phyloP scores from a whole-genome alignment of 2,888 invertebrate genomes.

The Clitarchus hookeri region DNA sequence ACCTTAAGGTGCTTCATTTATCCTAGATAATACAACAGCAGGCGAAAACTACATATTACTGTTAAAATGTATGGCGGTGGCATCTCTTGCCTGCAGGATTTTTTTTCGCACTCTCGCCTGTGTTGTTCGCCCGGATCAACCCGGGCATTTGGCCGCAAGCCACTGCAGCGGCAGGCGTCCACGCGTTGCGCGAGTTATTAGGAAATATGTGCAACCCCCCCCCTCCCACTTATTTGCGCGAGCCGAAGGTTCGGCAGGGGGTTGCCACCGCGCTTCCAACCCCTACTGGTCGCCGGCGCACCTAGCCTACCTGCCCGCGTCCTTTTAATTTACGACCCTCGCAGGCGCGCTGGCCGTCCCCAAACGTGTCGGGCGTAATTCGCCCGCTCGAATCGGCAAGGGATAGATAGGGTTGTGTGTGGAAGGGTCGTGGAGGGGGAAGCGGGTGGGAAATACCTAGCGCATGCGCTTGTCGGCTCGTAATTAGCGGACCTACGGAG shows the following conservation, averaged over 20 bases:
- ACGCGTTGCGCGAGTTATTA: neutral
- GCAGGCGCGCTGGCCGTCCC: neutral
- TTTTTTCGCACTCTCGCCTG: no score
- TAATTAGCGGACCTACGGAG: neutral
- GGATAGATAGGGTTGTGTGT: neutral
- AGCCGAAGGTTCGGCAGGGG: neutral
- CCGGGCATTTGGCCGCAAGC: no score
- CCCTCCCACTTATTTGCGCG: neutral
- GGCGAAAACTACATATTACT: no score
- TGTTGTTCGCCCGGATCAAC: no score
- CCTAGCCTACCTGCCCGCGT: neutral
- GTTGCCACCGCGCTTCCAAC: neutral
- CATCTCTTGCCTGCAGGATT: no score
- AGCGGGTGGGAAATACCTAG: neutral
- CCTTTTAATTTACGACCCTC: slow-evolving; percentile 10
- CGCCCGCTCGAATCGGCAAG: neutral
- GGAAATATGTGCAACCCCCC: neutral
- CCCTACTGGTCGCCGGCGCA: no score
- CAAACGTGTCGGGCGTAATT: neutral
- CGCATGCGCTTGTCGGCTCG: neutral
- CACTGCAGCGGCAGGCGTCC: no score
- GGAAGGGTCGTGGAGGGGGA: neutral
- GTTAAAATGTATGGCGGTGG: no score
- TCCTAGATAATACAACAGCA: no score
- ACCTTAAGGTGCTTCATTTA: no score